Evolutionary conservation across 2,888 invertebrate species (phyloP), one percentile per base, ranked within the genome.

Genomic region (Tribolium freemani): DNA sequence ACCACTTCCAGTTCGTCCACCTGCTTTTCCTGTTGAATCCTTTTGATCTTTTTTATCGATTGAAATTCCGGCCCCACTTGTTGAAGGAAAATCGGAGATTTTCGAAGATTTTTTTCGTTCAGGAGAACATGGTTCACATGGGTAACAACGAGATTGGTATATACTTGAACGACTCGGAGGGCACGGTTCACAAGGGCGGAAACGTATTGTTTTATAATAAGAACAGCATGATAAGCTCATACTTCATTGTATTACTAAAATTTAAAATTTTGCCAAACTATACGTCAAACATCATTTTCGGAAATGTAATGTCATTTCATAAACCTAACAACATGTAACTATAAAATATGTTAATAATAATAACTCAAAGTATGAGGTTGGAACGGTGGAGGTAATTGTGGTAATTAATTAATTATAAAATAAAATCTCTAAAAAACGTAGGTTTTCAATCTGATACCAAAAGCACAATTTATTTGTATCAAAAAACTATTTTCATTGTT

Each of bases 211-310:
- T 16, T 50, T 63, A 51, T 63, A 63, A 51, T 63, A 63, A 20
- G 31, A 51, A 31, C 63, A 51, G 38, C 51, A 63, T 63, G 63
- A 61, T 50, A 30, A 13, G 48, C 61, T 63, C 63, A 63, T 63
- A 30, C 11, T 63, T 63, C 63, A 63, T 63, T 63, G 9, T 63
- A 26, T 21, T 38, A 63, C 63, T 63, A 16, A 48, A 51, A 63
- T 38, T 63, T 63, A 31, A 26, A 10, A 13, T 26, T 46, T 8
- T 16, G 61, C 4, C 26, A 10, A 10, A 61, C 13, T 61, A 48
- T 5, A 48, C 48, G 61, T 61, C 61, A 60, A 20, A 10, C n/a
- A 1, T 9, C 26, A 61, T 61, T 20, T 58, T 44, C 10, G 53
- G 6, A 31, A 31, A 5, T 16, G 9, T 13, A 57, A 44, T 38